phyloP scores from a whole-genome alignment of 2,113 vertebrate genomes.

The Romanogobio albipinnatus region DNA sequence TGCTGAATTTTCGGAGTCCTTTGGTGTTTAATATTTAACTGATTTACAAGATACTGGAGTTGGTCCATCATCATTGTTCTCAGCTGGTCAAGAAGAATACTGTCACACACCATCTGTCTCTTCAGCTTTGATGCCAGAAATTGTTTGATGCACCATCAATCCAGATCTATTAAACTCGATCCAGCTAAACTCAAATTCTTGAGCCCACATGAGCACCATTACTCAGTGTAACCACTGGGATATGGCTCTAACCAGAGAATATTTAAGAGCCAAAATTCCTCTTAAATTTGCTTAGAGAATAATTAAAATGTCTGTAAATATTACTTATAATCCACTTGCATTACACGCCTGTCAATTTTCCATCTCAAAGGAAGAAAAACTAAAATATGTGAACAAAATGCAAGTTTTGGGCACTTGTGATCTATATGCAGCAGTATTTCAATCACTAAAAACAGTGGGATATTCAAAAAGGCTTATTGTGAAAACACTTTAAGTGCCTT shows the following conservation, averaged over 20 bases:
- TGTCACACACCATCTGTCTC: slow-evolving; percentile 18
- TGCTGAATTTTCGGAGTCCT: neutral
- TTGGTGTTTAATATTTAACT: neutral
- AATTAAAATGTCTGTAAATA: neutral
- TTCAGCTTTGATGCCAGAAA: slow-evolving; percentile 18
- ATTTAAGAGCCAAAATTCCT: neutral
- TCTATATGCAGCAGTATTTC: too few species aligned
- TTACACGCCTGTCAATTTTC: too few species aligned
- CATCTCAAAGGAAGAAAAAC: too few species aligned
- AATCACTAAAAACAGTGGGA: too few species aligned
- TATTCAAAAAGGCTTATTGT: too few species aligned
- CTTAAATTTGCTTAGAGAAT: neutral
- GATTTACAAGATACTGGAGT: neutral
- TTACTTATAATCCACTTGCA: too few species aligned
- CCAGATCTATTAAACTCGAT: slow-evolving; percentile 6
- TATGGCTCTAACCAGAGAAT: neutral
- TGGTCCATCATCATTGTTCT: neutral
- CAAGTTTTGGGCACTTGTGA: too few species aligned
- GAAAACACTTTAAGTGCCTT: too few species aligned
- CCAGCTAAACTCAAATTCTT: neutral
- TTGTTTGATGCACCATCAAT: neutral
- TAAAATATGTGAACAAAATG: too few species aligned
- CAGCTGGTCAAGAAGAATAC: slow-evolving; percentile 6
- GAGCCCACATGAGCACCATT: neutral
- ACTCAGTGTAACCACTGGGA: neutral